Evolutionary conservation across 2,113 vertebrate genomes (phyloP).

Genomic region (Cariama cristata): DNA sequence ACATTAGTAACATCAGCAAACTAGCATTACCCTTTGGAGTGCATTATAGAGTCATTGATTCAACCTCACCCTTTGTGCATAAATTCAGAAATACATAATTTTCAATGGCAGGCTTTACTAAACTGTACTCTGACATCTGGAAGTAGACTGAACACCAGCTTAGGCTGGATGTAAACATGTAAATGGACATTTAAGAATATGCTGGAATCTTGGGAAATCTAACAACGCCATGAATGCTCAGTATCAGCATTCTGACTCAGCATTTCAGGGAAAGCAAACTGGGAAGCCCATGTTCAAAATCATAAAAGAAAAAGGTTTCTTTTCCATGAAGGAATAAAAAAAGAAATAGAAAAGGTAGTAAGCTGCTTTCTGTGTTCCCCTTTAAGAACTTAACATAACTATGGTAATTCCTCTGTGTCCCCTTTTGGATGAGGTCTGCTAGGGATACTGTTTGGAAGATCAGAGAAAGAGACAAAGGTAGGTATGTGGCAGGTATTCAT

Average conservation of each 20-base stretch:
- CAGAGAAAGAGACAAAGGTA: background rate
- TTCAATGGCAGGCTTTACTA: background rate
- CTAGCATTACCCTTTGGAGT: background rate
- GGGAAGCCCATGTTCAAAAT: background rate
- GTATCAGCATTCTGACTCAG: background rate
- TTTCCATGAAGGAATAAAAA: background rate
- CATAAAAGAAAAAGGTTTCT: background rate
- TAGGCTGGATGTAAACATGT: background rate
- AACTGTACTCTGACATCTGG: background rate
- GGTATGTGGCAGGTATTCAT: background rate
- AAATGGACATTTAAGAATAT: background rate
- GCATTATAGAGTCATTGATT: background rate
- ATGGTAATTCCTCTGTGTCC: background rate
- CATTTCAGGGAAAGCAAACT: background rate
- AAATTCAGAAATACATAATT: background rate
- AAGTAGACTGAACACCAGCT: background rate
- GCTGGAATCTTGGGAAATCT: background rate
- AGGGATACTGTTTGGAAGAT: background rate
- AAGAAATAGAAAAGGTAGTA: background rate
- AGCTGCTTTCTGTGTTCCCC: background rate
- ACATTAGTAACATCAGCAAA: background rate
- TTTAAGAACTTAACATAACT: background rate
- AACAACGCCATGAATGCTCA: background rate
- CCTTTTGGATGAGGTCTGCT: background rate
- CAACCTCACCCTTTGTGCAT: background rate